Evolutionary conservation across 2,888 invertebrate species (phyloP).

Genomic region (Tanypteryx hageni): DNA sequence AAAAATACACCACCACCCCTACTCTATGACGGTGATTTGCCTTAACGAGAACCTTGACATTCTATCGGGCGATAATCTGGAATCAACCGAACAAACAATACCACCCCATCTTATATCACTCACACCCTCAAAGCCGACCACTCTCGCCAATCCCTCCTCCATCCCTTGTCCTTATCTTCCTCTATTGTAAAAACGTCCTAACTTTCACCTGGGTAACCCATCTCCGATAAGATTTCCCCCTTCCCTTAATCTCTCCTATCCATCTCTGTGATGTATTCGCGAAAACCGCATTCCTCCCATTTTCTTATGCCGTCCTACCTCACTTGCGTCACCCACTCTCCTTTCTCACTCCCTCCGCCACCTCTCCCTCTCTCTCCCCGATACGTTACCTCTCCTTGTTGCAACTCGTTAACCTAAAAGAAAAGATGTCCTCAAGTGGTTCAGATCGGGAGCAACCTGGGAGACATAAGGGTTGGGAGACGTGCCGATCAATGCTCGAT

Average conservation of each 20-base stretch:
- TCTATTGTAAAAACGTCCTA: background rate
- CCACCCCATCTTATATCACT: background rate
- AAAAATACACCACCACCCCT: background rate
- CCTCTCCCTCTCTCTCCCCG: background rate
- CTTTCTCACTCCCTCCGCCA: background rate
- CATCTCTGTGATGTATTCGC: background rate
- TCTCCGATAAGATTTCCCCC: background rate
- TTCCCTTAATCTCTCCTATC: background rate
- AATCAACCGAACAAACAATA: slow-evolving; percentile 6
- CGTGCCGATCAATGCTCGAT: no score
- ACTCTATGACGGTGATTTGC: background rate
- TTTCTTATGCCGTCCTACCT: background rate
- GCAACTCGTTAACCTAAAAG: no score
- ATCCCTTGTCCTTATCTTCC: background rate
- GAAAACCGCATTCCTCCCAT: background rate
- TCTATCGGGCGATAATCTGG: background rate
- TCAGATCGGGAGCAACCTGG: no score
- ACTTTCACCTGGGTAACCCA: background rate
- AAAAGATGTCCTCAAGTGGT: no score
- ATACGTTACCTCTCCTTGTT: no score
- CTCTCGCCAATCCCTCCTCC: background rate
- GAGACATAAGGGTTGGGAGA: no score
- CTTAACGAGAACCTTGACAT: background rate
- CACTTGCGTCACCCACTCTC: background rate
- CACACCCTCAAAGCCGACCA: no score